phyloP scores from a whole-genome alignment of 35 echinoderm and acorn worm species.

The Heliocidaris erythrogramma region DNA sequence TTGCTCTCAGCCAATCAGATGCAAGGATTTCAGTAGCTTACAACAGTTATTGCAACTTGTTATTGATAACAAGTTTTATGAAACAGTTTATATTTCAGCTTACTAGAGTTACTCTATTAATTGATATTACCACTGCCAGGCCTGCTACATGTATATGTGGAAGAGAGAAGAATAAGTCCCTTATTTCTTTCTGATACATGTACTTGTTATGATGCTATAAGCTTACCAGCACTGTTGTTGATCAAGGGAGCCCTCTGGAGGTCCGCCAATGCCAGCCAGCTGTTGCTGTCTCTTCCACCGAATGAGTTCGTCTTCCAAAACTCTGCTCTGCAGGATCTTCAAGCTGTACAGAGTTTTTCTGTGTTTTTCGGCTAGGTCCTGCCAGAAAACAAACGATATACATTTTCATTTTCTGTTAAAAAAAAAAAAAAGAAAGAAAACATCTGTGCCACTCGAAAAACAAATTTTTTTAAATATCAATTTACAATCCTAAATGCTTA shows the following conservation, averaged over 20 bases:
- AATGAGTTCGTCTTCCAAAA: slow-evolving; percentile 88
- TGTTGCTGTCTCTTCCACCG: slow-evolving; percentile 96
- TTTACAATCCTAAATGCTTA: slow-evolving; percentile 34
- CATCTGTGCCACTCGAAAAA: no score
- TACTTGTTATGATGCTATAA: not conserved
- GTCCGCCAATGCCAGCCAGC: slow-evolving; percentile 90
- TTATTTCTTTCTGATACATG: not conserved
- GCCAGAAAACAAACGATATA: not conserved
- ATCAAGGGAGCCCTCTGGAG: slow-evolving; percentile 90
- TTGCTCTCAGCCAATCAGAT: no score
- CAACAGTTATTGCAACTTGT: no score
- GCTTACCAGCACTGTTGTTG: slow-evolving; percentile 87
- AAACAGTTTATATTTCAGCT: no score
- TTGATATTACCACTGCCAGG: not conserved
- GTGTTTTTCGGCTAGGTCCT: slow-evolving; percentile 94
- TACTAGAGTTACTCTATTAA: not conserved
- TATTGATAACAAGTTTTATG: no score
- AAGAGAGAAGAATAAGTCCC: not conserved
- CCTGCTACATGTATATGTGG: not conserved
- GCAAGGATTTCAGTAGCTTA: no score
- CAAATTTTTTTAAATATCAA: no score
- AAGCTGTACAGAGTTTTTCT: slow-evolving; percentile 70
- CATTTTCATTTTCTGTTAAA: no score
- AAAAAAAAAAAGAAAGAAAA: no score
- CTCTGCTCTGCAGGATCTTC: slow-evolving; percentile 73